Conservation (phyloP, 1,140 invertebrate species). For the Delia radicum region DNA sequence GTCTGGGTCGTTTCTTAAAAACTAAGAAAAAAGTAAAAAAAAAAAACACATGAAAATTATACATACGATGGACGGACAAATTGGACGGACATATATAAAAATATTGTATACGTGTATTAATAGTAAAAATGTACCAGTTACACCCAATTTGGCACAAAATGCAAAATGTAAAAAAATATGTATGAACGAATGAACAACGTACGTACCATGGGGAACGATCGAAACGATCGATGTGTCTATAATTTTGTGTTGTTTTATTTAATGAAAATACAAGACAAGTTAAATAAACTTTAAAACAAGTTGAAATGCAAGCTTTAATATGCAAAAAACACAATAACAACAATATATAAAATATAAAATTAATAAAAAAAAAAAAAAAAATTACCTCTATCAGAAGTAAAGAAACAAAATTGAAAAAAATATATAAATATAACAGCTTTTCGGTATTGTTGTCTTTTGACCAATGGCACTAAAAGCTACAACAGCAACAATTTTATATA, state of each 20-base stretch:
- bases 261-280: background rate
- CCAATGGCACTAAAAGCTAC: background rate
- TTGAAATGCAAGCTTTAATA: background rate
- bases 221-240: too few species aligned
- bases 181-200: too few species aligned
- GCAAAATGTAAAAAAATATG: background rate
- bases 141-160: constrained; percentile 15
- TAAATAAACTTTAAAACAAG: constrained; percentile 10
- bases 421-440: background rate
- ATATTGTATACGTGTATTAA: background rate
- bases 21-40: too few species aligned
- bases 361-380: background rate
- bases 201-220: too few species aligned
- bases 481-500: too few species aligned
- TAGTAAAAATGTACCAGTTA: background rate
- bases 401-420: too few species aligned
- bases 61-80: too few species aligned
- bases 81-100: background rate
- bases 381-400: too few species aligned
- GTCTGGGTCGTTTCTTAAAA: too few species aligned
- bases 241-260: background rate
- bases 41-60: too few species aligned
- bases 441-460: background rate
- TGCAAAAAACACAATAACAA: background rate
- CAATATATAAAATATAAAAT: background rate